Conservation (phyloP, 2,113 vertebrate species). For the Rhinichthys klamathensis region DNA sequence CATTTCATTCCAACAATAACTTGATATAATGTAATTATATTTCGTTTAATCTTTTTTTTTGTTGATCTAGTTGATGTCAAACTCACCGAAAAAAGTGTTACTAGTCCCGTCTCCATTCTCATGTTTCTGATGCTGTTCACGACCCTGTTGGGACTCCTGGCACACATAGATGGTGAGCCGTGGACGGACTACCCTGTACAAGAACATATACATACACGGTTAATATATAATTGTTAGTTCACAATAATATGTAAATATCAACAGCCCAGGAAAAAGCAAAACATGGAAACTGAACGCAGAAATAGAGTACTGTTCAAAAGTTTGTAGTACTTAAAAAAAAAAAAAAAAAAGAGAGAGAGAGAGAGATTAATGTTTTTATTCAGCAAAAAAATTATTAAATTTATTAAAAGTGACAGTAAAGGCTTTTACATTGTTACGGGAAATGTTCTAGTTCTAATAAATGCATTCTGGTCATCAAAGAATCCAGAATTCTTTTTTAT, state of each 20-base stretch:
- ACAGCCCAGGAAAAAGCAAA: background rate
- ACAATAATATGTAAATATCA: background rate
- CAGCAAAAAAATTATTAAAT: too few relatives aligned
- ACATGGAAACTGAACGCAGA: background rate
- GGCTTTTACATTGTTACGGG: too few relatives aligned
- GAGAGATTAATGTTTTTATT: too few relatives aligned
- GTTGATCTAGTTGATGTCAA: background rate
- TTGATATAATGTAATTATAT: background rate
- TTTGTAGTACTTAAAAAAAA: too few relatives aligned
- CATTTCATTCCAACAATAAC: background rate
- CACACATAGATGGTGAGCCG: constrained; percentile 95
- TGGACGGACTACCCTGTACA: constrained; percentile 86
- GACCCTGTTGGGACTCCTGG: constrained; percentile 88
- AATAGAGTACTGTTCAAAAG: too few relatives aligned
- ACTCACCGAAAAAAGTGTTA: constrained; percentile 85
- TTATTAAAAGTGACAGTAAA: too few relatives aligned
- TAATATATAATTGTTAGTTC: background rate
- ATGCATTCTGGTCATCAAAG: too few relatives aligned
- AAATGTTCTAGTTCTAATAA: too few relatives aligned
- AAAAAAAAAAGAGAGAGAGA: too few relatives aligned
- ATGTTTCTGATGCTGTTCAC: constrained; percentile 87
- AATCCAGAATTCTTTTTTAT: too few relatives aligned
- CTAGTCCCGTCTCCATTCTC: constrained; percentile 86
- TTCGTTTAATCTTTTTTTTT: background rate
- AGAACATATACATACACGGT: constrained; percentile 19